A percentile compares a stretch with the other conserved stretches of the same genome.
Evolutionary conservation across 1,140 invertebrate genomes (phyloP).

Genomic region (Notospermus geniculatus): DNA sequence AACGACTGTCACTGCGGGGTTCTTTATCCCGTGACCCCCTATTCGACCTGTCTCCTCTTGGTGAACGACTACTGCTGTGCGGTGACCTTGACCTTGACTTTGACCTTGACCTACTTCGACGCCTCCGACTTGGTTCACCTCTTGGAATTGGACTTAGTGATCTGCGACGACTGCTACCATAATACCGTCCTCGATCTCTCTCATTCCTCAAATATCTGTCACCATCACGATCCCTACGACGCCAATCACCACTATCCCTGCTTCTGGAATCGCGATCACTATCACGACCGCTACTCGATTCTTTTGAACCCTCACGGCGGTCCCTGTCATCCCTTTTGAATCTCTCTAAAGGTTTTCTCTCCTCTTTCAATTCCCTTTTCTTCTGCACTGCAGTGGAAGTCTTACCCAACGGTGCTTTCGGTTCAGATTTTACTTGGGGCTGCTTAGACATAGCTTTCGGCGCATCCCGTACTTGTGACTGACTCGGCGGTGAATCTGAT

Average conservation of each 20-base stretch:
- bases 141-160: conserved; percentile 3
- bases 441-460: no score
- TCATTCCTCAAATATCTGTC: conserved; percentile 2
- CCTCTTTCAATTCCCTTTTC: neutral
- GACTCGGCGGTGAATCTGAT: no score
- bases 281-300: conserved; percentile 2
- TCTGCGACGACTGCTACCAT: neutral
- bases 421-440: no score
- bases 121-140: neutral
- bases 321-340: conserved; percentile 11
- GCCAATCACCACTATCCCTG: conserved; percentile 7
- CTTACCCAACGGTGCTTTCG: no score
- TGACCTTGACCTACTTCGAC: neutral
- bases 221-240: conserved; percentile 6
- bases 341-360: neutral
- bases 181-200: conserved; percentile 7
- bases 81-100: conserved; percentile 9
- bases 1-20: neutral
- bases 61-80: neutral
- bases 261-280: conserved; percentile 9
- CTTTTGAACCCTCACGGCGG: conserved; percentile 11
- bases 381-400: neutral
- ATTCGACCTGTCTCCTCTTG: neutral
- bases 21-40: neutral
- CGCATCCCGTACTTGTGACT: no score